A percentile compares a stretch with the other conserved stretches of the same genome.
Evolutionary conservation across 2,797 vertebrate genomes (phyloP).

Genomic region (Momotus momota): DNA sequence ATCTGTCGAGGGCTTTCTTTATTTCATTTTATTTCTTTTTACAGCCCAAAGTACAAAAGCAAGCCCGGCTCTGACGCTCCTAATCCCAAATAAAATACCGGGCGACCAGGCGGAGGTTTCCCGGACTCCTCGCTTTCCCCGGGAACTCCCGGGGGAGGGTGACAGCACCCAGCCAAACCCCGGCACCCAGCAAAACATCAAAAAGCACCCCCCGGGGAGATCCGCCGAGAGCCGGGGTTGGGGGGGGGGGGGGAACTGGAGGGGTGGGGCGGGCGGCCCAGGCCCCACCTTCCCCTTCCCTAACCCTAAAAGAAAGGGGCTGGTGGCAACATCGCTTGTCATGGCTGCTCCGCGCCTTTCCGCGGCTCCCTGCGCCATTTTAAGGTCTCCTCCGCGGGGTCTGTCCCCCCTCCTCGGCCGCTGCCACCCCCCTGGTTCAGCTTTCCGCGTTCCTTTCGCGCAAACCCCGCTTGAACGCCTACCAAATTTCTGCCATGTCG

Average conservation of each 20-base stretch:
- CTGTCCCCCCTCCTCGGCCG: background rate
- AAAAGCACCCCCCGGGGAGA: background rate
- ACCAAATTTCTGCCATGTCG: background rate
- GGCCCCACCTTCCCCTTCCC: background rate
- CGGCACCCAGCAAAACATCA: background rate
- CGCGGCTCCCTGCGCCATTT: slow-evolving; percentile 88
- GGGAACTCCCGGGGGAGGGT: rapidly evolving
- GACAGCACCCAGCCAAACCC: background rate
- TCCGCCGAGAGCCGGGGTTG: background rate
- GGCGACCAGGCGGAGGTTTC: background rate
- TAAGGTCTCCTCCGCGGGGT: slow-evolving; percentile 49
- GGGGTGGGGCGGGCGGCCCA: background rate
- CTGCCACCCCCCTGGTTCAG: background rate
- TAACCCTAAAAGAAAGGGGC: background rate
- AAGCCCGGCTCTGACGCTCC: background rate
- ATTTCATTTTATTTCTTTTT: background rate
- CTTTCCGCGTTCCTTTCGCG: background rate
- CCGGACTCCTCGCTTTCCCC: background rate
- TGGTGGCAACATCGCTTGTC: background rate
- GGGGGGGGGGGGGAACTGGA: background rate
- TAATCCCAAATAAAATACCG: background rate
- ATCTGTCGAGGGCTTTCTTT: background rate
- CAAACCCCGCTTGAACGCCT: background rate
- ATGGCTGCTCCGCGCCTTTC: slow-evolving; percentile 77
- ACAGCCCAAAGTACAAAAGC: background rate